Percentiles rank a stretch among this genome's conserved stretches.
These are phyloP conservation scores for Tenualosa thibaudeaui DNA, from an alignment of 2,797 vertebrate species.

Conservation along the genomic window DNA sequence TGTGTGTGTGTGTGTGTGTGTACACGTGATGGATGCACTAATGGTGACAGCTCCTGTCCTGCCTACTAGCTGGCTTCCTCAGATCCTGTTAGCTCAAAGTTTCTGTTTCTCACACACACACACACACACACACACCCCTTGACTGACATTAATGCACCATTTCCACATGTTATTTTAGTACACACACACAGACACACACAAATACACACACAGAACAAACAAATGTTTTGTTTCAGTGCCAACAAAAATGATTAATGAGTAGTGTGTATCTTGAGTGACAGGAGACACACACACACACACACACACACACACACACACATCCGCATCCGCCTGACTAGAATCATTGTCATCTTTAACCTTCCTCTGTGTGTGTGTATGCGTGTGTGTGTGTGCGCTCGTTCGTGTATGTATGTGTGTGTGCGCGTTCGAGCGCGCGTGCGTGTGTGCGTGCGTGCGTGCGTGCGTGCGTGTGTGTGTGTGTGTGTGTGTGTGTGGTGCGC, in stretches of 20 bases:
- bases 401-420: background rate
- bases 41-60: conserved; percentile 27
- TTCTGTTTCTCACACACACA: background rate
- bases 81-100: conserved; percentile 35
- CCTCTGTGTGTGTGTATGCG: background rate
- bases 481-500: background rate
- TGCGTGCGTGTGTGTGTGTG: background rate
- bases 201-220: background rate
- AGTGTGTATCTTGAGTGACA: conserved; percentile 35
- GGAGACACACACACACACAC: conserved; percentile 1
- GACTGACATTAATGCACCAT: conserved; percentile 37
- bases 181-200: conserved; percentile 24
- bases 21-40: background rate
- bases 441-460: background rate
- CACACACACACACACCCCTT: background rate
- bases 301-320: background rate
- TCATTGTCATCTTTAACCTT: background rate
- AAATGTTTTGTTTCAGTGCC: conserved; percentile 35
- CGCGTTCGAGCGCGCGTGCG: background rate
- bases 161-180: conserved; percentile 28
- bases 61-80: conserved; percentile 13
- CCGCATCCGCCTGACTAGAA: background rate
- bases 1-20: background rate
- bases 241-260: conserved; percentile 41
- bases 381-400: background rate